Evolutionary conservation across 2,113 vertebrate species (phyloP), one percentile per base, ranked within the genome.

Genomic region (Megalops atlanticus): DNA sequence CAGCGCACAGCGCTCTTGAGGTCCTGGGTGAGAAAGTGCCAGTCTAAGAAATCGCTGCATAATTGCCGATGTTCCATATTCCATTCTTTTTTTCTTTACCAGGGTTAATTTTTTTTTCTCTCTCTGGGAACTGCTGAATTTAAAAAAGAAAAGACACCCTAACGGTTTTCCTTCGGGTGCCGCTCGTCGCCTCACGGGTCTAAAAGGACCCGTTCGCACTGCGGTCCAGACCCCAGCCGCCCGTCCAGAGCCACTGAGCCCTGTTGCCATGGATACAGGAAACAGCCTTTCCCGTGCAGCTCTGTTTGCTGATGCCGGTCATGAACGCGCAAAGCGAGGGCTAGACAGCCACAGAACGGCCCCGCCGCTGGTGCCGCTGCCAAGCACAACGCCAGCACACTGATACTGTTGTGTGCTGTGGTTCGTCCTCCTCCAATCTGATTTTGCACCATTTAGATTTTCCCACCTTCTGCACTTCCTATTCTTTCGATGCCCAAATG

Each of bases 191-290:
- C n/a, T n/a, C n/a, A n/a, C n/a, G n/a, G n/a, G n/a, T n/a, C n/a
- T n/a, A n/a, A n/a, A n/a, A n/a, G n/a, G n/a, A n/a, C n/a, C n/a
- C n/a, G n/a, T n/a, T n/a, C n/a, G n/a, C n/a, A n/a, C n/a, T n/a
- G n/a, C n/a, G 27, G 43, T 54, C 31, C 47, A 27, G 4, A 21
- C 27, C 33, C 31, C 33, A 35, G 21, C 21, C 16, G 6, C 47
- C n/a, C n/a, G n/a, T n/a, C n/a, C n/a, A n/a, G n/a, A 38, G 33
- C 76, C 70, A 40, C 68, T 16, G 27, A 0, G 1, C 35, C 38
- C 47, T 76, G 79, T 83, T 83, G 41, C 83, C 71, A 83, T 82
- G 82, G 84, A 45, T 74, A 87, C 79, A 49, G 80, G 79, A 80
- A 78, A 81, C 81, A 81, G 74, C 77, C 64, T 79, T 43, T 38